These are phyloP conservation scores for Drosophila pegasa DNA, from an alignment of 2,888 invertebrate genomes.

Conservation along the genomic window DNA sequence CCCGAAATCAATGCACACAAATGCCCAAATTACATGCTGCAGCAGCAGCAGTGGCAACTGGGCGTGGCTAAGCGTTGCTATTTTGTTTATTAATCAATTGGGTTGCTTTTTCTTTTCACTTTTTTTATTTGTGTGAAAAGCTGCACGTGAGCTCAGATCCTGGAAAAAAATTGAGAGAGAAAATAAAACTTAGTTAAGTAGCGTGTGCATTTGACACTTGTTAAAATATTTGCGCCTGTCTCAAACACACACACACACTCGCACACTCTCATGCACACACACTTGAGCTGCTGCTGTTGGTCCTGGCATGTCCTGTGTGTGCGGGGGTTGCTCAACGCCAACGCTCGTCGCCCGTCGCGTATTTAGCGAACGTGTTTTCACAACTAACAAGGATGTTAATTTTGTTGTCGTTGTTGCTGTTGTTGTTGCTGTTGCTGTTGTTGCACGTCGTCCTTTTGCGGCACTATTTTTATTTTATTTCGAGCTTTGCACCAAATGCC, in stretches of 20 bases:
- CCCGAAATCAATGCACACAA: slow-evolving; percentile 83
- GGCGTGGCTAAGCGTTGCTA: slow-evolving; percentile 50
- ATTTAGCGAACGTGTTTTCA: slow-evolving; percentile 83
- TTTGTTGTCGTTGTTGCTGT: slow-evolving; percentile 59
- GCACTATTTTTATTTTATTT: slow-evolving; percentile 61
- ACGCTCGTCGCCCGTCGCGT: slow-evolving; percentile 60
- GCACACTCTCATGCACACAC: slow-evolving; percentile 20
- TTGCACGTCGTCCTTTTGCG: slow-evolving; percentile 54
- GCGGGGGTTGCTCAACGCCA: slow-evolving; percentile 53
- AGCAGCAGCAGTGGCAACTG: slow-evolving; percentile 9
- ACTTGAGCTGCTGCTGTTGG: slow-evolving; percentile 46
- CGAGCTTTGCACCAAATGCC: slow-evolving; percentile 73
- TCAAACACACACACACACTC: slow-evolving; percentile 42
- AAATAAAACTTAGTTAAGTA: slow-evolving; percentile 78
- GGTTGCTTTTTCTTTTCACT: slow-evolving; percentile 6
- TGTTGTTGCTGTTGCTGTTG: slow-evolving; percentile 40
- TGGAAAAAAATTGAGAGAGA: slow-evolving; percentile 21
- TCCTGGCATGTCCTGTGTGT: slow-evolving; percentile 21
- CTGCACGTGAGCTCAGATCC: slow-evolving; percentile 40
- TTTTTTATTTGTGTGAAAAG: slow-evolving; percentile 40
- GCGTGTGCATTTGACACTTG: slow-evolving; percentile 86
- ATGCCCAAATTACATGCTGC: slow-evolving; percentile 78
- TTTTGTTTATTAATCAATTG: slow-evolving; percentile 79
- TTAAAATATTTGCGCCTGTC: slow-evolving; percentile 85
- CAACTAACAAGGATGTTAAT: slow-evolving; percentile 83